Evolutionary conservation across 2,797 vertebrate genomes (phyloP).

Genomic region (Aulostomus chinensis): DNA sequence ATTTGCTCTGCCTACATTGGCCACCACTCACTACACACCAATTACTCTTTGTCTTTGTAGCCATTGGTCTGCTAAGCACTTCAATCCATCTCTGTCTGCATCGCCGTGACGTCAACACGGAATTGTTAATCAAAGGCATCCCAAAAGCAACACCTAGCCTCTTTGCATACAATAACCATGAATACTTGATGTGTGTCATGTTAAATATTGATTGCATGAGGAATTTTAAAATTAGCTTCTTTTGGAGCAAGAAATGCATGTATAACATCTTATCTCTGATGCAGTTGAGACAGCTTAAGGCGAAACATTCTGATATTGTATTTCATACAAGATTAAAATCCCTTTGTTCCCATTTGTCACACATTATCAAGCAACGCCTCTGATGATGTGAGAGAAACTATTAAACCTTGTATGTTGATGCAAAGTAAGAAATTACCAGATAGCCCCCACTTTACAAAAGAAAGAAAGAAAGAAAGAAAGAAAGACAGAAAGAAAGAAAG

Average conservation of each 20-base stretch:
- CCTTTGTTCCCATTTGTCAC: constrained; percentile 29
- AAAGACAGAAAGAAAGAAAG: too few species aligned
- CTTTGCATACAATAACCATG: constrained; percentile 47
- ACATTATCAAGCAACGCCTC: constrained; percentile 25
- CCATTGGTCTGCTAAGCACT: constrained; percentile 81
- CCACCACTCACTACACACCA: constrained; percentile 70
- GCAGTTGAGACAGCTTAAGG: constrained; percentile 38
- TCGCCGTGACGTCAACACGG: constrained; percentile 67
- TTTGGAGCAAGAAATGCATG: constrained; percentile 11
- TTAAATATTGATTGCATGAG: constrained; percentile 17
- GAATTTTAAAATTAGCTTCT: constrained; percentile 19
- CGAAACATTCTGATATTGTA: constrained; percentile 34
- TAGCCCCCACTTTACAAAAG: too few species aligned
- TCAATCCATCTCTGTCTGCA: constrained; percentile 81
- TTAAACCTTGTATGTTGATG: constrained; percentile 11
- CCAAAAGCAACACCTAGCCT: constrained; percentile 58
- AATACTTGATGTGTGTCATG: constrained; percentile 41
- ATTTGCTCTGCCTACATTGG: constrained; percentile 77
- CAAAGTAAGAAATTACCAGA: constrained; percentile 15
- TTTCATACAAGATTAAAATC: constrained; percentile 48
- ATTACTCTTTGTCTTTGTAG: constrained; percentile 83
- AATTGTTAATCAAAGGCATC: constrained; percentile 70
- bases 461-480: too few species aligned
- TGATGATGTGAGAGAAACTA: constrained; percentile 20
- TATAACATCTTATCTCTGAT: constrained; percentile 21